Conservation (phyloP, 2,797 vertebrate species). For the Calcarius lapponicus region DNA sequence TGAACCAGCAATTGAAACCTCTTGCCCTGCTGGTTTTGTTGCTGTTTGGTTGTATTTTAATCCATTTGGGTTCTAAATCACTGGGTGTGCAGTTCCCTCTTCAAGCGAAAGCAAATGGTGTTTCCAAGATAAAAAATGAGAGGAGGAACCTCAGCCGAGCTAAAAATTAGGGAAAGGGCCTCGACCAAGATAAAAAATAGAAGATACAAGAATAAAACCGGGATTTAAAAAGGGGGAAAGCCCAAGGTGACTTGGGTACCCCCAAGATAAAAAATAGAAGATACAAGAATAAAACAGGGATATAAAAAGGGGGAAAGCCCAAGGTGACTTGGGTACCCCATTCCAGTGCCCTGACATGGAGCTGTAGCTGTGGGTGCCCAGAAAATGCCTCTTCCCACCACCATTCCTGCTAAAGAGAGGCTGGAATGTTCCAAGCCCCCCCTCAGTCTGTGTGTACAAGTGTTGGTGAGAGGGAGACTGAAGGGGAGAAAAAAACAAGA, state of each 20-base stretch:
- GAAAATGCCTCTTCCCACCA: background rate
- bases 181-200: background rate
- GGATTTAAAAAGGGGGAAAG: too few relatives aligned
- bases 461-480: background rate
- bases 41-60: background rate
- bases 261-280: background rate
- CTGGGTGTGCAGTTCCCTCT: background rate
- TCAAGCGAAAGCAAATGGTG: background rate
- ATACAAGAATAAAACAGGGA: background rate
- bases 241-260: rapidly evolving
- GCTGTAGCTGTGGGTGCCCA: background rate
- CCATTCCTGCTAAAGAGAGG: background rate
- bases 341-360: background rate
- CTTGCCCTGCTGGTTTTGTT: background rate
- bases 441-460: background rate
- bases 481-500: background rate
- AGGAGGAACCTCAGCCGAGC: background rate
- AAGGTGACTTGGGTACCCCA: rapidly evolving
- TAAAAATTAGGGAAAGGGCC: background rate
- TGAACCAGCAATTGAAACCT: background rate
- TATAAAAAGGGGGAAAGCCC: too few relatives aligned
- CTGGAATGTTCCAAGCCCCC: background rate
- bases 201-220: background rate
- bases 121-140: background rate
- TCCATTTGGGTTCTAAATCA: background rate